Evolutionary conservation across 2,113 vertebrate species (phyloP), one percentile per base, ranked within the genome.

Genomic region (Aegotheles bennettii): DNA sequence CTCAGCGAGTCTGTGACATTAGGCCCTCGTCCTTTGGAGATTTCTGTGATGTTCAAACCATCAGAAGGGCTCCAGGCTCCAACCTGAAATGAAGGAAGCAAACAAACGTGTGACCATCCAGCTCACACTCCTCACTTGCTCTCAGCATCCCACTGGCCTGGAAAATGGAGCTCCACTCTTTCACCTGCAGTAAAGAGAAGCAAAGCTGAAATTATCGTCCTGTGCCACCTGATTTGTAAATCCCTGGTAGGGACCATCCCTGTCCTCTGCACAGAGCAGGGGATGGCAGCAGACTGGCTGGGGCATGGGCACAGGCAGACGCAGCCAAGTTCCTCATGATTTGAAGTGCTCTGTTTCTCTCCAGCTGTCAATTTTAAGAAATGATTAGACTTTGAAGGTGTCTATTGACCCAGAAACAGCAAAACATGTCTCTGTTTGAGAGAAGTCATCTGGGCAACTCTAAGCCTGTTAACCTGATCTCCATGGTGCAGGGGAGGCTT

Each of bases 1-100:
- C 99, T 99, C 96, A 99, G 97, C 1, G 99, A 99, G 94, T 99
- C 99, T 0, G 99, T 99, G 98, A 99, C 98, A 15, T 99, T 99
- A 57, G 99, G 98, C 54, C 99, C 99, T 94, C 99, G 98, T 88
- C 99, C 98, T 97, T 98, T 99, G 88, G 99, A 95, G 40, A 98
- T 96, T 71, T 99, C 99, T 0, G 99, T 99, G 98, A 99, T 99
- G 97, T 99, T 99, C 90, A 99, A 97, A 28, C 99, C 99, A 6
- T 99, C 99, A 0, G 98, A 97, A 33, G 97, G 98, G 97, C 98
- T 99, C 99, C 99, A 99, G n/a, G 99, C 99, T 84, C 99, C 99
- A 61, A 99, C 99, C 99, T 99, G 98, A 77, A 84, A 33, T 2
- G 7, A 50, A 83, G 64, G 28, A 45, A 67, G 47, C 36, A 60